Evolutionary conservation across 1,140 invertebrate genomes (phyloP), one percentile per base, ranked within the genome.

Genomic region (Nomia melanderi): DNA sequence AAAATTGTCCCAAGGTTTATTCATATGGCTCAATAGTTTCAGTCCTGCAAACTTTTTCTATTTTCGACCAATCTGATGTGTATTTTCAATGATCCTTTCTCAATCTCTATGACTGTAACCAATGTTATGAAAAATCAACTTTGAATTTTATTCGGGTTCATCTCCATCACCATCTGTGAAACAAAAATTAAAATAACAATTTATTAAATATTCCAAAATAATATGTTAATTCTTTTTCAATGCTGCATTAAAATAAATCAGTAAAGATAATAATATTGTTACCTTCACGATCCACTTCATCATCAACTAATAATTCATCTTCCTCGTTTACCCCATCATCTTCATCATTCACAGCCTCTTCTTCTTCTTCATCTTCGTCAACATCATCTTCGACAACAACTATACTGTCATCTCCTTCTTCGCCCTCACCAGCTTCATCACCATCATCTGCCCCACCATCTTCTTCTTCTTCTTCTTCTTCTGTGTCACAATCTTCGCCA

Each of bases 391-490:
- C 86, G 14, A 88, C 85, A 14, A 88, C 89, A 27, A 88, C 88
- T 88, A 88, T 87, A 75, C 86, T 86, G 64, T 91, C 84, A 71
- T 88, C 89, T 33, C 81, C 93, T 50, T 91, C 91, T 54, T 91
- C 91, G 9, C 88, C 91, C 27, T 88, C 92, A 60, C 86, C 92
- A 36, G 89, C 91, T 57, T 91, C 93, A 70, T 94, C 94, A 53
- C 93, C 94, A n/a, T 93, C 94, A 53, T 94, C 94, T 27, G 92
- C 93, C 3, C 88, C 93, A 63, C 93, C 94, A 27, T 93, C 94
- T 44, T 94, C 94, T 31, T 94, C 93, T 54, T 93, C 92, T 33
- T 92, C 92, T 17, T 93, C 90, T 25, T 92, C 92, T 74, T 88
- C 86, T 2, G 89, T 87, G 67, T 92, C 91, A 57, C 83, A 88